Evolutionary conservation across 2,113 vertebrate species (phyloP).

Genomic region (Brachyistius frenatus): DNA sequence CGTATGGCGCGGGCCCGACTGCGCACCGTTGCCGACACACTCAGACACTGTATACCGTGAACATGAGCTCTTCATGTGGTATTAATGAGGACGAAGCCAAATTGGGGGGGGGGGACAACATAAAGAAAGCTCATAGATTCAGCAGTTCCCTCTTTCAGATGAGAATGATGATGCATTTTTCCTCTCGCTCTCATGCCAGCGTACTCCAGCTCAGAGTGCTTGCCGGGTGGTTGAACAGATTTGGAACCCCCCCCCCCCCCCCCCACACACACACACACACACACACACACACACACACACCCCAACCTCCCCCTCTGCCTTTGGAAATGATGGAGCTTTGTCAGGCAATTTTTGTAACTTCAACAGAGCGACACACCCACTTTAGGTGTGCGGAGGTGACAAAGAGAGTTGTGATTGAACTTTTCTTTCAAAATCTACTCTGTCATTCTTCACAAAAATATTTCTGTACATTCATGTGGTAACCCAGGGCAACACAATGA

Average conservation of each 20-base stretch:
- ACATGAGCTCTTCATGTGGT: background rate
- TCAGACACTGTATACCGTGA: slow-evolving; percentile 13
- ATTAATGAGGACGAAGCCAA: slow-evolving; percentile 22
- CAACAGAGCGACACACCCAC: slow-evolving; percentile 1
- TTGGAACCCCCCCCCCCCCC: too few relatives aligned
- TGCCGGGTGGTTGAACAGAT: background rate
- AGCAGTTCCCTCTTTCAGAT: background rate
- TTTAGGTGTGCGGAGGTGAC: background rate
- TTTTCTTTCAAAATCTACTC: background rate
- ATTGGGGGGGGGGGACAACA: background rate
- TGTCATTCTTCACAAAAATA: background rate
- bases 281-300: too few relatives aligned
- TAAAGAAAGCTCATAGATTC: background rate
- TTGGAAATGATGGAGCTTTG: too few relatives aligned
- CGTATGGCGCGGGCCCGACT: slow-evolving; percentile 30
- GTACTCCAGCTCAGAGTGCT: too few relatives aligned
- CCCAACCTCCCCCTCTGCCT: too few relatives aligned
- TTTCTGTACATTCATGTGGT: too few relatives aligned
- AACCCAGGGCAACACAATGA: background rate
- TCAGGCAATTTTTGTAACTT: background rate
- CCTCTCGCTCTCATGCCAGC: background rate
- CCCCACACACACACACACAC: too few relatives aligned
- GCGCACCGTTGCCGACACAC: slow-evolving; percentile 10
- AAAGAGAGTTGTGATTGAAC: slow-evolving; percentile 1
- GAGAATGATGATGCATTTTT: slow-evolving; percentile 5